A percentile compares a stretch with the other conserved stretches of the same genome.
phyloP scores from a whole-genome alignment of 2,888 invertebrate species.

The Acanthosoma haemorrhoidale region DNA sequence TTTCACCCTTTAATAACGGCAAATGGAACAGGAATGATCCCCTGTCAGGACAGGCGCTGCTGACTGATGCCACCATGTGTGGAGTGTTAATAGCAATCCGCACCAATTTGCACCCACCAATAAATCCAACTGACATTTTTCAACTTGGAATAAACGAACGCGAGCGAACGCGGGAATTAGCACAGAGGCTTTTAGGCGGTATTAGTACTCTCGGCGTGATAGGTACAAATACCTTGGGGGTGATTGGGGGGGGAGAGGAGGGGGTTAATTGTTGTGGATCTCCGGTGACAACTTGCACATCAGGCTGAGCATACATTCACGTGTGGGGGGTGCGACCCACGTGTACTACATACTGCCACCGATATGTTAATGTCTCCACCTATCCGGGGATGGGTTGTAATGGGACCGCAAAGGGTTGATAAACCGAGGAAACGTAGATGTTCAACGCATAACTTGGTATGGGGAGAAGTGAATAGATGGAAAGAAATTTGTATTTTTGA shows the following conservation, averaged over 20 bases:
- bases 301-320: background rate
- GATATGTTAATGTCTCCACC: slow-evolving; percentile 3
- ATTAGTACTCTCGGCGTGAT: background rate
- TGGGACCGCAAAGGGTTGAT: no score
- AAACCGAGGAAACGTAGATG: no score
- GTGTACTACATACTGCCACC: background rate
- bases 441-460: no score
- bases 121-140: slow-evolving; percentile 11
- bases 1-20: background rate
- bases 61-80: background rate
- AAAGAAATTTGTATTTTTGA: no score
- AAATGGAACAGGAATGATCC: background rate
- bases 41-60: background rate
- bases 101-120: no score
- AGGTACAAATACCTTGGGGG: slow-evolving; percentile 12
- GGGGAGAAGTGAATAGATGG: no score
- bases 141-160: background rate
- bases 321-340: background rate
- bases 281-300: background rate
- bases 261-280: slow-evolving; percentile 16
- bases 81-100: background rate
- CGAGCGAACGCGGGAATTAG: background rate
- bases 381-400: background rate
- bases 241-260: no score
- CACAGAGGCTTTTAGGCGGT: background rate